These are phyloP conservation scores for Seriola quinqueradiata DNA, from an alignment of 2,113 vertebrate genomes.

Conservation along the genomic window DNA sequence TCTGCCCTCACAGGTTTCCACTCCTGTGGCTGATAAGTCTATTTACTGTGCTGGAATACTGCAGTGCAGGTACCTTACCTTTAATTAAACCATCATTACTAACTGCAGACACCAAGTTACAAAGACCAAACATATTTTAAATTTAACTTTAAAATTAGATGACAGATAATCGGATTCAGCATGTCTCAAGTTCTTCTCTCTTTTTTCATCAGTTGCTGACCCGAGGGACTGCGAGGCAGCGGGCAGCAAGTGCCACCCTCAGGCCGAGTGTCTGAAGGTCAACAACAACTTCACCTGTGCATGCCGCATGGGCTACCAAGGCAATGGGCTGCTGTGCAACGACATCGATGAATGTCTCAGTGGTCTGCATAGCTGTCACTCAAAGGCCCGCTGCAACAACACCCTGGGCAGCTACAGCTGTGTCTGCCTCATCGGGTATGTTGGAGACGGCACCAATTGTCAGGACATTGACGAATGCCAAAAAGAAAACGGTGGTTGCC, in stretches of 20 bases:
- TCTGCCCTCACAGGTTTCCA: slow-evolving; percentile 64
- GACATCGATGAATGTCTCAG: slow-evolving; percentile 85
- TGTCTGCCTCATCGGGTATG: slow-evolving; percentile 80
- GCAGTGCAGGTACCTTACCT: slow-evolving; percentile 69
- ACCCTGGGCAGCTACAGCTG: slow-evolving; percentile 84
- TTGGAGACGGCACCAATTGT: slow-evolving; percentile 81
- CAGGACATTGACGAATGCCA: slow-evolving; percentile 85
- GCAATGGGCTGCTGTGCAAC: slow-evolving; percentile 77
- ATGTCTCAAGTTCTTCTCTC: neutral
- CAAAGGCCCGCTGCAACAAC: slow-evolving; percentile 80
- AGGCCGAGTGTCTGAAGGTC: slow-evolving; percentile 81
- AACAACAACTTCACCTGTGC: slow-evolving; percentile 69
- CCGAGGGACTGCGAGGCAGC: slow-evolving; percentile 70
- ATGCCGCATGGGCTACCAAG: slow-evolving; percentile 82
- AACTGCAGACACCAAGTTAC: neutral
- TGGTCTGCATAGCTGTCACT: slow-evolving; percentile 78
- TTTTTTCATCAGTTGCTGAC: slow-evolving; percentile 63
- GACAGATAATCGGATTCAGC: neutral
- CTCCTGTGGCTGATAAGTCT: slow-evolving; percentile 73
- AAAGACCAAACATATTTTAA: neutral
- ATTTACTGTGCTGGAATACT: slow-evolving; percentile 53
- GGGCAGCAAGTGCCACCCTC: slow-evolving; percentile 76
- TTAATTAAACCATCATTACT: neutral
- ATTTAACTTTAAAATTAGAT: too few relatives aligned
- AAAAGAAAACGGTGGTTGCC: slow-evolving; percentile 84